These are phyloP conservation scores for Strix uralensis DNA, from an alignment of 2,113 vertebrate genomes.

Conservation along the genomic window DNA sequence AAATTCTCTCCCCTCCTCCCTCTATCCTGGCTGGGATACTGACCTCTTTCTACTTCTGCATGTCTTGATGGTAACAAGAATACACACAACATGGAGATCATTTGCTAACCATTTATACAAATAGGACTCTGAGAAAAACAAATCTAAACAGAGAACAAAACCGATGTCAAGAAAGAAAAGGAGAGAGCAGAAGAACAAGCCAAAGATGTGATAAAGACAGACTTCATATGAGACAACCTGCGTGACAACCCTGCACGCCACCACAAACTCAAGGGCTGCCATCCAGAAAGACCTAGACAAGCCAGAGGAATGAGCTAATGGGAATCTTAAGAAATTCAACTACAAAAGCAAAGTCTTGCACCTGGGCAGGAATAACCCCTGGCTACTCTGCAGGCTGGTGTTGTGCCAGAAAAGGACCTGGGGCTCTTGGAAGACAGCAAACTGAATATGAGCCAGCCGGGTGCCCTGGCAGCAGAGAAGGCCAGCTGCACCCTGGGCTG, in stretches of 20 bases:
- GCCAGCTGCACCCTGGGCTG: no score
- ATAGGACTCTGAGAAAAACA: background rate
- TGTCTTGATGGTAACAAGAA: background rate
- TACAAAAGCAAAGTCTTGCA: background rate
- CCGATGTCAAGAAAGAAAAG: background rate
- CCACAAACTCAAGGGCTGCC: rapidly evolving
- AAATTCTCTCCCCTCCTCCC: background rate
- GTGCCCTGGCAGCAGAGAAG: background rate
- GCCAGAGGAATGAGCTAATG: background rate
- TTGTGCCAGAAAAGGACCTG: background rate
- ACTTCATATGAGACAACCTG: background rate
- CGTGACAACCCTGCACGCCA: background rate
- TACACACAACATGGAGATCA: background rate
- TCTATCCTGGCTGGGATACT: background rate
- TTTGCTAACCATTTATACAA: background rate
- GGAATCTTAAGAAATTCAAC: background rate
- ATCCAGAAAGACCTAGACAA: background rate
- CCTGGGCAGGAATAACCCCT: background rate
- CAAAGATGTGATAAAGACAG: background rate
- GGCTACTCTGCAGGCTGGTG: background rate
- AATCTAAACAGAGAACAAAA: background rate
- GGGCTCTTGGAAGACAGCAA: background rate
- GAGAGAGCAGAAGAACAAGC: background rate
- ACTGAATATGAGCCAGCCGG: background rate
- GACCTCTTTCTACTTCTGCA: background rate